phyloP scores from a whole-genome alignment of 2,797 vertebrate species.

The Scolopax bukidnonensis region DNA sequence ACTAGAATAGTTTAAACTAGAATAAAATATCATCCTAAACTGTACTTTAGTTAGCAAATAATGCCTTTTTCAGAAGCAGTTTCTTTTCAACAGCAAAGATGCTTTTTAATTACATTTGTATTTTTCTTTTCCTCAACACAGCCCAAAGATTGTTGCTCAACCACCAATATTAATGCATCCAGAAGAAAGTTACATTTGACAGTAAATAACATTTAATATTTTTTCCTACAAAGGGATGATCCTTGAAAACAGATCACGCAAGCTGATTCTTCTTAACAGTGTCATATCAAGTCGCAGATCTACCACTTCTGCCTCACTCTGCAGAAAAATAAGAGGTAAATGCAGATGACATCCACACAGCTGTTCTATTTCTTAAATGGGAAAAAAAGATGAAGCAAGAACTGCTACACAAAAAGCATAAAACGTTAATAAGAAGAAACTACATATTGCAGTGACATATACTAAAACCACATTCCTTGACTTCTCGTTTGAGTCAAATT shows the following conservation, averaged over 20 bases:
- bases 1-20: background rate
- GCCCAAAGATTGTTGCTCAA: background rate
- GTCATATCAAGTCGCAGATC: background rate
- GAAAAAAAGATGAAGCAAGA: background rate
- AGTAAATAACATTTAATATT: background rate
- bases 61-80: background rate
- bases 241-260: background rate
- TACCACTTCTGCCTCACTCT: background rate
- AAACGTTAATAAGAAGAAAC: background rate
- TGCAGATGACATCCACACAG: background rate
- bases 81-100: background rate
- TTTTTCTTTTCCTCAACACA: background rate
- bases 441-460: background rate
- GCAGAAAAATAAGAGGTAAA: background rate
- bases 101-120: background rate
- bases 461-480: background rate
- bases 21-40: background rate
- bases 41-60: background rate
- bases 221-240: background rate
- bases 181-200: background rate
- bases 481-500: background rate
- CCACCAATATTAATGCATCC: background rate
- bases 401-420: background rate
- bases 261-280: background rate
- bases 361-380: background rate